phyloP scores from a whole-genome alignment of 2,797 vertebrate species.

The Pseudochaenichthys georgianus region DNA sequence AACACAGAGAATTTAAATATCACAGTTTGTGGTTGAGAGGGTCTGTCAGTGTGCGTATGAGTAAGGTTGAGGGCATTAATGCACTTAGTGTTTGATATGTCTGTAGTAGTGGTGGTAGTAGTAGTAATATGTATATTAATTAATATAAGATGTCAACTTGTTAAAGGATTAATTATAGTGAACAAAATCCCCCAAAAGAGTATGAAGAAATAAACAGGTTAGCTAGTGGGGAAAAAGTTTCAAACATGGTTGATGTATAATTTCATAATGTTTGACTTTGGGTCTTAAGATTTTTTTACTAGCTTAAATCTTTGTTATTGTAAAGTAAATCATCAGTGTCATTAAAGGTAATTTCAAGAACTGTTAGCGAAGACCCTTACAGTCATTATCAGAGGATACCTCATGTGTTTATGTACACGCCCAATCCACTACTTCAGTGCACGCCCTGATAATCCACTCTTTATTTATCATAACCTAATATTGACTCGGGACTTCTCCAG shows the following conservation, averaged over 20 bases:
- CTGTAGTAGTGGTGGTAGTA: no score
- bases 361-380: constrained; percentile 15
- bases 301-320: not conserved
- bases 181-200: not conserved
- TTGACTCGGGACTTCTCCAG: constrained; percentile 22
- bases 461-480: constrained; percentile 39
- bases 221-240: not conserved
- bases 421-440: constrained; percentile 27
- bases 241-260: not conserved
- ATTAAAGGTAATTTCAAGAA: not conserved
- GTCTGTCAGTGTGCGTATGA: not conserved
- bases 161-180: no score
- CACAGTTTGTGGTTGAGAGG: not conserved
- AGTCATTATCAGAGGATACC: constrained; percentile 58
- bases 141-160: not conserved
- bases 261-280: not conserved
- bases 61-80: not conserved
- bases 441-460: constrained; percentile 55
- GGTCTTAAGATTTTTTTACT: no score
- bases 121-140: not conserved
- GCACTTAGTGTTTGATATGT: not conserved
- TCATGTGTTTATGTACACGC: constrained; percentile 40
- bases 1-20: constrained; percentile 38
- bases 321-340: not conserved
- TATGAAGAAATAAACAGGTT: not conserved